Percentiles rank a stretch among this genome's conserved stretches.
These are phyloP conservation scores for Cephalotes varians DNA, from an alignment of 2,888 invertebrate genomes.

Conservation along the genomic window DNA sequence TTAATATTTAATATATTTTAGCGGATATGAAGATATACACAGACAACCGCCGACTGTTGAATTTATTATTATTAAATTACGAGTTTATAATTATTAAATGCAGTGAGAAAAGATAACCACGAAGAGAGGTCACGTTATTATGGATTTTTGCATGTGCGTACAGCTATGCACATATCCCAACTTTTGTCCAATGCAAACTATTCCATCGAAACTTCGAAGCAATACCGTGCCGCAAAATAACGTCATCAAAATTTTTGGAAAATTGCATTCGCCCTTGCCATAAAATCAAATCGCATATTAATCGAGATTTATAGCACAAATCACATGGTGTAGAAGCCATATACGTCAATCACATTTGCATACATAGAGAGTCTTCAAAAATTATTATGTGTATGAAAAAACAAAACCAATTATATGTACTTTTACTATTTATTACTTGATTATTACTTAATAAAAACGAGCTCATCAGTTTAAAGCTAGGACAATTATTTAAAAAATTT, in stretches of 20 bases:
- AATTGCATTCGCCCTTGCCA: constrained; percentile 12
- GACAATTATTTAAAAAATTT: background rate
- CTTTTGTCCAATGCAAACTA: constrained; percentile 32
- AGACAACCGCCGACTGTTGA: background rate
- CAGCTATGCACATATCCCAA: background rate
- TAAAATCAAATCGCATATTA: constrained; percentile 39
- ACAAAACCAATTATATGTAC: background rate
- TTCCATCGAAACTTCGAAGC: constrained; percentile 24
- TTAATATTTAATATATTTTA: background rate
- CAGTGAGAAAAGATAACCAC: background rate
- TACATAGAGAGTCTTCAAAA: background rate
- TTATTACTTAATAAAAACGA: background rate
- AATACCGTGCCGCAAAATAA: constrained; percentile 33
- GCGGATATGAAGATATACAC: background rate
- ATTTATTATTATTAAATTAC: constrained; percentile 24
- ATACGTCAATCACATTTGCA: background rate
- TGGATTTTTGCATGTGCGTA: background rate
- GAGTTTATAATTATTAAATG: constrained; percentile 33
- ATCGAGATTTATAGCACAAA: constrained; percentile 24
- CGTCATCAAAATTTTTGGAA: constrained; percentile 43
- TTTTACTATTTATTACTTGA: background rate
- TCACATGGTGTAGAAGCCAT: background rate
- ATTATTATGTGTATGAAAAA: background rate
- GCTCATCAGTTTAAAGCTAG: background rate
- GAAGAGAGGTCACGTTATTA: background rate